Conservation (phyloP, 2,113 vertebrate species). For the Ia io region DNA sequence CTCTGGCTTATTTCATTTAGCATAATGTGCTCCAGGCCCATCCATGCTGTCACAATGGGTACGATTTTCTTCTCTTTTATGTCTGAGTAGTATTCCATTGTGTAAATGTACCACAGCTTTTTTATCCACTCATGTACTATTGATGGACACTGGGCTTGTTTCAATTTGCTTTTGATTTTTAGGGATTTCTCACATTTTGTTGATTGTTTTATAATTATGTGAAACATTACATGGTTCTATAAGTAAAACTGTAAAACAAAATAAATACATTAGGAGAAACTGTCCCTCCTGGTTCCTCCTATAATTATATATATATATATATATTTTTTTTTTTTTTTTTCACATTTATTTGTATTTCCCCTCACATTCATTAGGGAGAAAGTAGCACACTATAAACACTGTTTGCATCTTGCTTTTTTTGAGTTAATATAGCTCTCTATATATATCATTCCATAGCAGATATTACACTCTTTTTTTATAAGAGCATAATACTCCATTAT, state of each 20-base stretch:
- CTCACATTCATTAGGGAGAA: not conserved
- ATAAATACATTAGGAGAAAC: not conserved
- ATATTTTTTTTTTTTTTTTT: no score
- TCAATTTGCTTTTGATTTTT: constrained; percentile 15
- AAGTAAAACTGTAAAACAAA: not conserved
- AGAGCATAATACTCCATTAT: not conserved
- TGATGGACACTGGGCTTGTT: not conserved
- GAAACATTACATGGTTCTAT: not conserved
- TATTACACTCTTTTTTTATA: not conserved
- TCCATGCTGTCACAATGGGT: not conserved
- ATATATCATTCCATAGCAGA: not conserved
- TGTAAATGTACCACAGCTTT: not conserved
- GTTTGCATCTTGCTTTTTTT: not conserved
- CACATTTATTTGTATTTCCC: not conserved
- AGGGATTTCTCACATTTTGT: not conserved
- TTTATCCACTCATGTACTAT: not conserved
- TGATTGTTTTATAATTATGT: not conserved
- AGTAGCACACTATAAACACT: not conserved
- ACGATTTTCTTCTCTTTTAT: not conserved
- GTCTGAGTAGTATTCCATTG: not conserved
- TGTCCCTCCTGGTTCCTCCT: not conserved
- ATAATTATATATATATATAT: no score
- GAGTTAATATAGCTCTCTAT: not conserved
- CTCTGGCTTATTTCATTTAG: not conserved
- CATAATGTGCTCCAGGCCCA: not conserved